phyloP scores from a whole-genome alignment of 2,888 invertebrate species.

The Barypeithes pellucidus region DNA sequence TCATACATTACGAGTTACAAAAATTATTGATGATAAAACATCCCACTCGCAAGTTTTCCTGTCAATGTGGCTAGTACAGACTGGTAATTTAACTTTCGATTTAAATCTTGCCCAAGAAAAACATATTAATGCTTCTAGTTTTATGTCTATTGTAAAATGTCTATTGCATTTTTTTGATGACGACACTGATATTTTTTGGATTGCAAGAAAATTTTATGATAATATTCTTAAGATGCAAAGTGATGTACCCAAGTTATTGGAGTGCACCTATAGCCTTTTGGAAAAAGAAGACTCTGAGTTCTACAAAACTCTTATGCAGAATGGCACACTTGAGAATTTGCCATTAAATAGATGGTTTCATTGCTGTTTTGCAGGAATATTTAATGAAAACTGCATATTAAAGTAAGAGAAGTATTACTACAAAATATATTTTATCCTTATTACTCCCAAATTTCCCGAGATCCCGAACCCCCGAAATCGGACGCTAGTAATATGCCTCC shows the following conservation, averaged over 20 bases:
- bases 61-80: conserved; percentile 88
- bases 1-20: conserved; percentile 80
- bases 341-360: conserved; percentile 87
- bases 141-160: conserved; percentile 78
- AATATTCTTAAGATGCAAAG: conserved; percentile 79
- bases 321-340: conserved; percentile 77
- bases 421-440: not conserved
- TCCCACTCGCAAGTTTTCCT: conserved; percentile 80
- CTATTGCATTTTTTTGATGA: conserved; percentile 81
- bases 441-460: too few species aligned
- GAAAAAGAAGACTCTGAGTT: conserved; percentile 85
- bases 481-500: too few species aligned
- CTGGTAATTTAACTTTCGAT: conserved; percentile 75
- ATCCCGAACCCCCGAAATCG: too few species aligned
- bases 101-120: conserved; percentile 56
- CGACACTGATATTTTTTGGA: conserved; percentile 88
- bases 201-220: conserved; percentile 83
- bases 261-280: conserved; percentile 78
- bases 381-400: conserved; percentile 84
- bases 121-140: conserved; percentile 44
- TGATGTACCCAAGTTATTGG: conserved; percentile 74
- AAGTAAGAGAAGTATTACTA: conserved; percentile 73
- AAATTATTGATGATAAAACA: conserved; percentile 77
- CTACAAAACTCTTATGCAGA: conserved; percentile 78
- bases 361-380: conserved; percentile 86